Evolutionary conservation across 2,113 vertebrate genomes (phyloP).

Genomic region (Grus americana): DNA sequence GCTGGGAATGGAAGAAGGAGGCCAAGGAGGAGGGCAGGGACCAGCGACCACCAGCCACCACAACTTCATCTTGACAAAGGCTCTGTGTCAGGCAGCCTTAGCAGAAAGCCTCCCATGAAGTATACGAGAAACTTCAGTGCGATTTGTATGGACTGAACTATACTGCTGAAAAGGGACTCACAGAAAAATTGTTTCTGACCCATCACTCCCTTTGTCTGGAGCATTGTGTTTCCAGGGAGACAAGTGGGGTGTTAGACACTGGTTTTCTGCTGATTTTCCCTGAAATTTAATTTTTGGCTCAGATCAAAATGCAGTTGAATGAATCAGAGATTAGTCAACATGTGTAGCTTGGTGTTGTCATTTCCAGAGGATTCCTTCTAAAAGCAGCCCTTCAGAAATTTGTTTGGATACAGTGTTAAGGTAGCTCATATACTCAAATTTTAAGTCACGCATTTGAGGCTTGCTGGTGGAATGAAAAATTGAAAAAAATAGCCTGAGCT

Average conservation of each 20-base stretch:
- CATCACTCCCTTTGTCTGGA: not conserved
- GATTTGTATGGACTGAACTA: not conserved
- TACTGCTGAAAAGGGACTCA: not conserved
- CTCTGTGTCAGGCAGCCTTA: not conserved
- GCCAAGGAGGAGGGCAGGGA: not conserved
- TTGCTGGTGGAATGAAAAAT: not conserved
- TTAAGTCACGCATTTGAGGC: not conserved
- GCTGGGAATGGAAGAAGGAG: not conserved
- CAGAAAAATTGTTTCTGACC: not conserved
- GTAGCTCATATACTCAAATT: not conserved
- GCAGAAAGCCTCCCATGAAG: not conserved
- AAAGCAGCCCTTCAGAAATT: not conserved
- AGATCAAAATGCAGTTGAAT: not conserved
- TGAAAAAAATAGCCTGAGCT: not conserved
- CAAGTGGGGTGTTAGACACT: not conserved
- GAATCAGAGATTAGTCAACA: not conserved
- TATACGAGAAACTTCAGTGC: not conserved
- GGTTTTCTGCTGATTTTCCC: not conserved
- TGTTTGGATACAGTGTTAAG: not conserved
- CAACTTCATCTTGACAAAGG: not conserved
- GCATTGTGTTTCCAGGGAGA: not conserved
- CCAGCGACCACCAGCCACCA: rapidly evolving
- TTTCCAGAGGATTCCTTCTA: not conserved
- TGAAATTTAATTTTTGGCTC: not conserved
- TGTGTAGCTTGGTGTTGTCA: not conserved